A percentile compares a stretch with the other conserved stretches of the same genome.
Conservation (phyloP, 2,797 vertebrate genomes). For the Onychomys torridus region DNA sequence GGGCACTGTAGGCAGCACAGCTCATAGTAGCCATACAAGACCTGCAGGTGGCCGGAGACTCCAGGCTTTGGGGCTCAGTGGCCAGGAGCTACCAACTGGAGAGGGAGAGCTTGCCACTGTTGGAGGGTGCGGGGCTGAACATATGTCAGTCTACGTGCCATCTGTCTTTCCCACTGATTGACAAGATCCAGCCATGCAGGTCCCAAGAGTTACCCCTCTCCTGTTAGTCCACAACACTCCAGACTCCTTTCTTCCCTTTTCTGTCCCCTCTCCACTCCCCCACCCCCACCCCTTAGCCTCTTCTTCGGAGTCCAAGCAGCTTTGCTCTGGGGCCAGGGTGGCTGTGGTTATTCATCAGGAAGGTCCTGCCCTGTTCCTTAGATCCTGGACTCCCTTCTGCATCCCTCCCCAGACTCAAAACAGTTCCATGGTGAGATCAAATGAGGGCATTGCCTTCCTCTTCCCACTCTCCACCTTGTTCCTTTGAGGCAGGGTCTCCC, state of each 20-base stretch:
- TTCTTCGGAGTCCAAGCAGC: background rate
- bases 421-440: background rate
- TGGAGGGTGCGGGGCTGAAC: background rate
- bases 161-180: background rate
- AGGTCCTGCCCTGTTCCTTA: background rate
- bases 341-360: background rate
- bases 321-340: background rate
- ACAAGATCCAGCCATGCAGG: fast-evolving
- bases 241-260: background rate
- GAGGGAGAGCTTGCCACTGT: conserved; percentile 70
- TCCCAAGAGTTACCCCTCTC: fast-evolving
- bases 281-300: background rate
- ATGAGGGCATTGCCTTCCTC: background rate
- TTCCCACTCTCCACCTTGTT: background rate
- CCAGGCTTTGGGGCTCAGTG: conserved; percentile 74
- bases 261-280: background rate
- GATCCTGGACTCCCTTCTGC: background rate
- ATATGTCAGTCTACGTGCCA: background rate
- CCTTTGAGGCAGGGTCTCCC: background rate
- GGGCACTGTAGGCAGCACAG: conserved; percentile 37
- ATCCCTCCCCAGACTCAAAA: background rate
- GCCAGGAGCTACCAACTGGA: conserved; percentile 80
- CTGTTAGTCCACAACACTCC: background rate
- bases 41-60: conserved; percentile 49
- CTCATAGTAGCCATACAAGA: conserved; percentile 68